phyloP scores from a whole-genome alignment of 2,888 invertebrate genomes.

The Morpho deidamia region DNA sequence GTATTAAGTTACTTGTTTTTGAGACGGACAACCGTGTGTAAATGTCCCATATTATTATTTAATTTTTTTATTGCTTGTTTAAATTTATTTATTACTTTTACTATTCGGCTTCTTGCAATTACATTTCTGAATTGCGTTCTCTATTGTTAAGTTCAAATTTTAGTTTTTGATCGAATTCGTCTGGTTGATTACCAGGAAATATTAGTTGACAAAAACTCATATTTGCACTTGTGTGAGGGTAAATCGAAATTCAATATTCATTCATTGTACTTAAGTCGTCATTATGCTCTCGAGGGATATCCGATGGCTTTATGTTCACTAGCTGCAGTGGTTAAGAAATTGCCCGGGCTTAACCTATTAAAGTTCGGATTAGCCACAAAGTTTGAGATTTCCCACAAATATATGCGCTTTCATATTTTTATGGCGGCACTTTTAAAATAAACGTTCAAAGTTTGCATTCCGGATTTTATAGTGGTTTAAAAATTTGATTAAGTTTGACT shows the following conservation, averaged over 20 bases:
- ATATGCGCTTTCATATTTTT: constrained; percentile 7
- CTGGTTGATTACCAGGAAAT: no score
- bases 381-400: not conserved
- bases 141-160: no score
- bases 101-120: no score
- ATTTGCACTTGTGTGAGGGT: constrained; percentile 21
- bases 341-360: constrained; percentile 6
- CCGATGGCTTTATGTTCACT: constrained; percentile 24
- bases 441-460: not conserved
- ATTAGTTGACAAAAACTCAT: not conserved
- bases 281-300: constrained; percentile 27
- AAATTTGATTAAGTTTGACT: not conserved
- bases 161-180: no score
- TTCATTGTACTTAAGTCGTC: constrained; percentile 25
- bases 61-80: no score
- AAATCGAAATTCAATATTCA: constrained; percentile 39
- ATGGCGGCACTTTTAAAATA: constrained; percentile 2
- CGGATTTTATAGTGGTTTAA: not conserved
- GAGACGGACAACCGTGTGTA: no score
- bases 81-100: no score
- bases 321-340: constrained; percentile 15
- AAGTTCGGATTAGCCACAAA: not conserved
- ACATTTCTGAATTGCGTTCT: no score
- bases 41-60: no score
- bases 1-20: no score